These are phyloP conservation scores for Rhopilema esculentum DNA, from an alignment of 30 jellyfish, hydroid and myxozoan species.

Conservation along the genomic window DNA sequence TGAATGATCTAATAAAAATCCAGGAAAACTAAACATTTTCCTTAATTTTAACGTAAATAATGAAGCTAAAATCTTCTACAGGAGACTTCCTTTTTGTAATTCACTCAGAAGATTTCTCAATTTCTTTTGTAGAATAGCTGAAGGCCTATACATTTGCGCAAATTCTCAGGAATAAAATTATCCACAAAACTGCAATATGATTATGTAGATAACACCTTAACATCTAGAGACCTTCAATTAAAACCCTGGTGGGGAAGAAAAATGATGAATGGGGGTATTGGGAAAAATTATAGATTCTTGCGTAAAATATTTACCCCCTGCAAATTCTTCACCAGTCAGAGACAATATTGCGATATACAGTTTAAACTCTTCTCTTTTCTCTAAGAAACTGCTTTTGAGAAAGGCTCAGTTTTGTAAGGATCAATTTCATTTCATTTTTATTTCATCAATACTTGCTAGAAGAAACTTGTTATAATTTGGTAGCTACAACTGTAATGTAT, in stretches of 20 bases:
- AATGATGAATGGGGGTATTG: neutral
- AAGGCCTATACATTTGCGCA: neutral
- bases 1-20: neutral
- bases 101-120: neutral
- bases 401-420: slow-evolving; percentile 5
- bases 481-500: slow-evolving; percentile 20
- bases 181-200: neutral
- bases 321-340: neutral
- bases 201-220: neutral
- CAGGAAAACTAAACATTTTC: neutral
- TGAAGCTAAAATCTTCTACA: neutral
- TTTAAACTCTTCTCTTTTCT: neutral
- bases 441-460: slow-evolving; percentile 11
- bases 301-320: neutral
- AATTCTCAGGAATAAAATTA: neutral
- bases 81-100: neutral
- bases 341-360: neutral
- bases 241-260: neutral
- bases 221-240: neutral
- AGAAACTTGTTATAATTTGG: slow-evolving; percentile 12
- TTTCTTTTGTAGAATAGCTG: neutral
- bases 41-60: neutral
- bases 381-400: neutral
- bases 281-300: neutral
- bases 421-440: slow-evolving; percentile 13